Evolutionary conservation across 2,888 invertebrate species (phyloP).

Genomic region (Lepidonotus clava): DNA sequence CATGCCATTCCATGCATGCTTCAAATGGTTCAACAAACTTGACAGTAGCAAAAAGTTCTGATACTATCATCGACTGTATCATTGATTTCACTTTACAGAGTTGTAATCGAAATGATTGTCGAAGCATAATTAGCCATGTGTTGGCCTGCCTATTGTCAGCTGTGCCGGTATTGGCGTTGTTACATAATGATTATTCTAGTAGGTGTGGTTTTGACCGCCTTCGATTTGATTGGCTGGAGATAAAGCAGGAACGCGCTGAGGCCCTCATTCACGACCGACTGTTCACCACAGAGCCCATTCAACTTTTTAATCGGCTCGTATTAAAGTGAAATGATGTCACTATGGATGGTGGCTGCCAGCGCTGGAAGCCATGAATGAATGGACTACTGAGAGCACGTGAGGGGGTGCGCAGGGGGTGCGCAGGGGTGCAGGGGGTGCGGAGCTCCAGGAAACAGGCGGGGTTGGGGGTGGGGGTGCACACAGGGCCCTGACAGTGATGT

Average conservation of each 20-base stretch:
- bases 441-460: neutral
- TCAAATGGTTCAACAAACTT: neutral
- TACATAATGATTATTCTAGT: constrained; percentile 32
- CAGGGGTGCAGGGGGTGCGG: neutral
- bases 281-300: constrained; percentile 5
- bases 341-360: neutral
- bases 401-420: neutral
- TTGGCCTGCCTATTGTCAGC: neutral
- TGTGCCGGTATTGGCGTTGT: neutral
- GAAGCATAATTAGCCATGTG: constrained; percentile 19
- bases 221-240: constrained; percentile 45
- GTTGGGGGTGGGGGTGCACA: neutral
- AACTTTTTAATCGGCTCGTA: constrained; percentile 39
- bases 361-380: constrained; percentile 28
- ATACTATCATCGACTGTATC: neutral
- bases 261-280: neutral
- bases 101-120: neutral
- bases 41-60: neutral
- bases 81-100: neutral
- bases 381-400: neutral
- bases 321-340: constrained; percentile 48
- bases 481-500: neutral
- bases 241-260: neutral
- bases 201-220: constrained; percentile 33
- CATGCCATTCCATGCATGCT: neutral